Base-by-base conservation (phyloP, 2,888 invertebrate genomes). In the Noctua janthe region DNA sequence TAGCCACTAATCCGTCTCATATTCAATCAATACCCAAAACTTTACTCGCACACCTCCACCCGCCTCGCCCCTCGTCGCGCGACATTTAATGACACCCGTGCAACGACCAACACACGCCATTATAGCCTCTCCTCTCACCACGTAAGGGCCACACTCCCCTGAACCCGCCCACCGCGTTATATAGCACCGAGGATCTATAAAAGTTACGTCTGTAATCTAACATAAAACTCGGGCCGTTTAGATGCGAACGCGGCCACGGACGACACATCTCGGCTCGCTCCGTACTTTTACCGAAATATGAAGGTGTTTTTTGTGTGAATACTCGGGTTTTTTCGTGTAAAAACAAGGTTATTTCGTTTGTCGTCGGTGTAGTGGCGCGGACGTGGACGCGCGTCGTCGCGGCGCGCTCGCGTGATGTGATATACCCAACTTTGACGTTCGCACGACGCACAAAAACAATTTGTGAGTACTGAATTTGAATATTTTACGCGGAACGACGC, bases 161-260 rank as follows among this genome's bases (percentile, higher is more conserved):
- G 94, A 92, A 94, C 93, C 92, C 94, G 93, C 94, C 95, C 95
- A 95, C 96, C 96, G 95, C 96, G 97, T 97, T 97, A 97, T 97
- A 97, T 97, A 97, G 97, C 97, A 97, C 97, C 96, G 97, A 97
- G 97, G 97, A 97, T 97, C 97, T 97, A 97, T 97, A 97, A 97
- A 97, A 97, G 97, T 97, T 97, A 97, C 97, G 97, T 97, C 97
- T 97, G 97, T 97, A 97, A 97, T 97, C 97, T 97, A 97, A 97
- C 97, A 97, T 97, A 97, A 97, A 97, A 97, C 96, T 97, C 97
- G 96, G 97, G 96, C 97, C 97, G 97, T 97, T 97, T 97, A 97
- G 97, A 97, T 97, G 97, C 95, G 97, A 97, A 97, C 96, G 97
- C 96, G 96, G 96, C 96, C 94, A 96, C 96, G 96, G 97, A 95